Percentiles rank a stretch among this genome's conserved stretches.
These are phyloP conservation scores for Lasioglossum pauxillum DNA, from an alignment of 2,888 invertebrate genomes.

Conservation along the genomic window DNA sequence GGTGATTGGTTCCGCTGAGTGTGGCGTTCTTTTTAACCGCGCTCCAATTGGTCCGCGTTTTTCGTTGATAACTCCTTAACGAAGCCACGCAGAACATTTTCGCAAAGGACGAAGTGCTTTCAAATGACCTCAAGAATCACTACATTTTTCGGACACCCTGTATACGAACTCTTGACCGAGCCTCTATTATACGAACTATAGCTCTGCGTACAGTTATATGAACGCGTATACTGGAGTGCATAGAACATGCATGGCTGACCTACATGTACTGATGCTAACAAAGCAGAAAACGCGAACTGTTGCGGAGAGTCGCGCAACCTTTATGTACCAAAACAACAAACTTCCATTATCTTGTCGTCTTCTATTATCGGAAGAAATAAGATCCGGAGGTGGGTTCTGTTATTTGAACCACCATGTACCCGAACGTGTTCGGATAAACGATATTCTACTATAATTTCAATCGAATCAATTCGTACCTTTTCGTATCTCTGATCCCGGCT, in stretches of 20 bases:
- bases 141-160: not conserved
- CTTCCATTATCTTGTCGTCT: not conserved
- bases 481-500: not conserved
- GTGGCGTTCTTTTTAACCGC: too few species aligned
- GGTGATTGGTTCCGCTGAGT: too few species aligned
- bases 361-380: not conserved
- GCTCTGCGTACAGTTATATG: not conserved
- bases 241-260: not conserved
- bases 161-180: not conserved
- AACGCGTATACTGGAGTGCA: not conserved
- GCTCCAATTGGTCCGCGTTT: not conserved
- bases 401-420: not conserved
- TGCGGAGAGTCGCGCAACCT: not conserved
- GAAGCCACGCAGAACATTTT: not conserved
- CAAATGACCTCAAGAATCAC: not conserved
- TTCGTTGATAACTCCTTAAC: not conserved
- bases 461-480: not conserved
- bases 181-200: not conserved
- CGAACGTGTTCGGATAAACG: not conserved
- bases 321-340: not conserved
- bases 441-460: not conserved
- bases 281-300: not conserved
- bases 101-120: not conserved
- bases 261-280: not conserved
- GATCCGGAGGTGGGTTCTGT: not conserved